Base-by-base conservation (phyloP, 2,113 vertebrate genomes). In the Tauraco erythrolophus region DNA sequence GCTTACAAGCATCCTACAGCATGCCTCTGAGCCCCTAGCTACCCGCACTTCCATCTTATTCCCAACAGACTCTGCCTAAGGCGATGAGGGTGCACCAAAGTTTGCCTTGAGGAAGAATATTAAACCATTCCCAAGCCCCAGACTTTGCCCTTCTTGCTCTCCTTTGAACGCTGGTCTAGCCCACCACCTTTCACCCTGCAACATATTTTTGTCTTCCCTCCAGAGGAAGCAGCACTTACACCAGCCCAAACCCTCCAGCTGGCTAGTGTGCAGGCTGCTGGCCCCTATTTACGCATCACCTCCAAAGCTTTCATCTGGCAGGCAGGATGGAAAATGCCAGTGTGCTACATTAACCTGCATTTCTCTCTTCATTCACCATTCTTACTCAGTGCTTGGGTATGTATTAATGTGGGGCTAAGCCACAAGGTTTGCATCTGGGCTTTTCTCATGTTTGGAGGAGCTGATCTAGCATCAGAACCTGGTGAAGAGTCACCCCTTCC, bases 311-410 rank as follows among this genome's bases (percentile, higher is more conserved):
- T 88, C 41, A 61, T 96, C 85, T 93, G 92, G 74, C 62, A 94
- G 84, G 56, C 70, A 88, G 53, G 56, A 45, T 84, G 87, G 74
- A 94, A 96, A 96, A 85, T 41, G 65, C 64, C 80, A 43, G 83
- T 1, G 3, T 89, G 39, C 27, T 95, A 89, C 84, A 48, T 82
- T 95, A 95, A 84, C 61, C 87, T 85, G 84, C 25, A 33, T 77
- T 94, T 90, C 78, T 76, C 30, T 85, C 60, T 75, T 94, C 81
- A 76, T 85, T 92, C 84, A 79, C 65, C 7, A 0, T 66, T 92
- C 80, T 88, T 96, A 95, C 94, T 96, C 93, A 86, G 75, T 56
- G 51, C 88, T 95, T 74, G 41, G 66, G 82, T 90, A 88, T 69
- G 41, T 50, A 88, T 71, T 79, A 91, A 65, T 3, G 7, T 64